A percentile compares a stretch with the other conserved stretches of the same genome.
These are phyloP conservation scores for Isaurus tuberculatus DNA, from an alignment of 92 coral and sea anemone genomes.

Conservation along the genomic window DNA sequence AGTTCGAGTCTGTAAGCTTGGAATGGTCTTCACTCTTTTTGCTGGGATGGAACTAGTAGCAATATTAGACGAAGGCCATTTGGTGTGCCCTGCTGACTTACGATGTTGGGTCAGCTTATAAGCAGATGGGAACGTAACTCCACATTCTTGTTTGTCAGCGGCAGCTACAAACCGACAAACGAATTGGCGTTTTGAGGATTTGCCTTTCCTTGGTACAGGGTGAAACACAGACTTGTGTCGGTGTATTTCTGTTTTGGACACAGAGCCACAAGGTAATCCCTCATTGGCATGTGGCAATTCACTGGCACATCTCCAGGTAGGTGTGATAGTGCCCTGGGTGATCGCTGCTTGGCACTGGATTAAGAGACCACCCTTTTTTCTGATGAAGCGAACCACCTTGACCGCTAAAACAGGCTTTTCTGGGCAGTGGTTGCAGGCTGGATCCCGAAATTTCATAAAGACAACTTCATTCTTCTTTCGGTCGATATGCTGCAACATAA, in stretches of 20 bases:
- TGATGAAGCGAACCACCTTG: slow-evolving; percentile 36
- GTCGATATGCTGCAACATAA: slow-evolving; percentile 42
- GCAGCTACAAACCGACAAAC: slow-evolving; percentile 21
- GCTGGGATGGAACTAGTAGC: slow-evolving; percentile 1
- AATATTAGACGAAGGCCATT: slow-evolving; percentile 1
- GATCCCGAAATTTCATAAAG: slow-evolving; percentile 57
- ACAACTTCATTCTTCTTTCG: slow-evolving; percentile 58
- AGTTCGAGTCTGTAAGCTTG: too few relatives aligned
- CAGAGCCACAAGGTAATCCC: slow-evolving; percentile 21
- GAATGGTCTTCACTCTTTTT: background rate
- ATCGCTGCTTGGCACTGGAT: slow-evolving; percentile 40
- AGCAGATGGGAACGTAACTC: slow-evolving; percentile 32
- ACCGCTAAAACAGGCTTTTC: slow-evolving; percentile 52
- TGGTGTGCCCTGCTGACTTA: slow-evolving; percentile 19
- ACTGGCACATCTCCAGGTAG: slow-evolving; percentile 56
- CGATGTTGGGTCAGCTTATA: slow-evolving; percentile 39
- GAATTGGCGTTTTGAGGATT: background rate
- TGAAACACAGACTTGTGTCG: slow-evolving; percentile 15
- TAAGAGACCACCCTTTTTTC: slow-evolving; percentile 35
- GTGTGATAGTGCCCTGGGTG: slow-evolving; percentile 57
- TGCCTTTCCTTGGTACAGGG: slow-evolving; percentile 34
- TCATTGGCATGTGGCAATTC: slow-evolving; percentile 29
- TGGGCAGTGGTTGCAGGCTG: slow-evolving; percentile 58
- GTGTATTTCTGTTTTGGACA: slow-evolving; percentile 25
- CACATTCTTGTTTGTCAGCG: slow-evolving; percentile 29